Conservation (phyloP, 2,113 vertebrate genomes). For the Tyto alba region DNA sequence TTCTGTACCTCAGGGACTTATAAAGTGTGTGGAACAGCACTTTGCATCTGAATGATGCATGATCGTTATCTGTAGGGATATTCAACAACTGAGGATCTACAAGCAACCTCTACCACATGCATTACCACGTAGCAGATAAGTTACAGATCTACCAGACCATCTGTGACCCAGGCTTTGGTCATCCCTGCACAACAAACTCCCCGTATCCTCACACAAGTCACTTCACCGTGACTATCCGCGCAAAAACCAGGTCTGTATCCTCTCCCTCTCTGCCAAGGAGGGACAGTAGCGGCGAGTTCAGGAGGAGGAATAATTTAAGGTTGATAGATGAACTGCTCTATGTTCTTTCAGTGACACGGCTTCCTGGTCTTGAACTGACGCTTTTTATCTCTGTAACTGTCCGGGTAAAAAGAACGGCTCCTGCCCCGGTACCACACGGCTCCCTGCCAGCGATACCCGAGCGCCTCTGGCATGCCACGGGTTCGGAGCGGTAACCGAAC, state of each 20-base stretch:
- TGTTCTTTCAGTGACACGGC: not conserved
- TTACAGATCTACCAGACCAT: not conserved
- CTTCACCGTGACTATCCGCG: not conserved
- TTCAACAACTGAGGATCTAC: not conserved
- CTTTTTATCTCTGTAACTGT: not conserved
- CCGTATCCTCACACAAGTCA: not conserved
- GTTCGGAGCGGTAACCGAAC: constrained; percentile 18
- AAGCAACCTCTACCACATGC: not conserved
- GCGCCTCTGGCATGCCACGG: not conserved
- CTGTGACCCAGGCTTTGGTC: not conserved
- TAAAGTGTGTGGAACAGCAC: not conserved
- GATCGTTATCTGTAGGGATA: not conserved
- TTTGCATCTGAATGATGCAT: not conserved
- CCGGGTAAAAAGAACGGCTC: not conserved
- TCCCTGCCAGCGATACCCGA: not conserved
- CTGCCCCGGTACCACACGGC: accelerated
- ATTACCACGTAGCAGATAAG: not conserved
- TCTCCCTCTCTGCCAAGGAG: not conserved
- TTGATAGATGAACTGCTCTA: not conserved
- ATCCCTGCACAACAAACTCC: not conserved
- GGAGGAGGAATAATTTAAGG: not conserved
- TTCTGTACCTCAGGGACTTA: not conserved
- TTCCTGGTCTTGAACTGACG: not conserved
- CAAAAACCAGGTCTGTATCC: not conserved
- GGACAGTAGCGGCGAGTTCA: not conserved